Evolutionary conservation across 2,113 vertebrate species (phyloP).

Genomic region (Pygoscelis adeliae): DNA sequence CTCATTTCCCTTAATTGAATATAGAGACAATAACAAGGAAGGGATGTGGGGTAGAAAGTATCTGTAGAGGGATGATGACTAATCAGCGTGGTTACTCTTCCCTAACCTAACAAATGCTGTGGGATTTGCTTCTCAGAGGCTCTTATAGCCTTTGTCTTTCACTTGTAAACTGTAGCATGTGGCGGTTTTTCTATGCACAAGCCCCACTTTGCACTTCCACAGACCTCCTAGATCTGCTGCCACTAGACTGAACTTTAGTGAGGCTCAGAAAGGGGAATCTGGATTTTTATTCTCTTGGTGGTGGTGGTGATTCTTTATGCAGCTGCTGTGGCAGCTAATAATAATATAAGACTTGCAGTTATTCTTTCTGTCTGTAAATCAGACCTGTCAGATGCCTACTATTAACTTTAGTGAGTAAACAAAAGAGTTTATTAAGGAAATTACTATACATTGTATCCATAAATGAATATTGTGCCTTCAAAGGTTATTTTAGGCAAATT

Average conservation of each 20-base stretch:
- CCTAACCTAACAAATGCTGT: not conserved
- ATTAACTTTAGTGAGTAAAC: not conserved
- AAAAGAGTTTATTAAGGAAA: not conserved
- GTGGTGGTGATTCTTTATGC: not conserved
- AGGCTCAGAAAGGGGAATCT: not conserved
- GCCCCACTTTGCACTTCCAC: not conserved
- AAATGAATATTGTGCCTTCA: not conserved
- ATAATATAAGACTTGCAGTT: not conserved
- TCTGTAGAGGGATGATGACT: not conserved
- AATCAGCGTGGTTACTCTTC: not conserved
- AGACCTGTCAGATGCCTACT: not conserved
- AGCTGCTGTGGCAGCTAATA: not conserved
- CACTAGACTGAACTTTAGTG: not conserved
- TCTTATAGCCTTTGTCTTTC: not conserved
- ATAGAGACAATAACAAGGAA: not conserved
- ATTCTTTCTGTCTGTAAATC: not conserved
- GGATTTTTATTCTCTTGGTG: not conserved
- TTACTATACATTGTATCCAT: not conserved
- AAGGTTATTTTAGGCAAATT: not conserved
- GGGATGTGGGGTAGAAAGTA: not conserved
- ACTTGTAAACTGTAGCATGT: not conserved
- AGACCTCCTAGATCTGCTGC: not conserved
- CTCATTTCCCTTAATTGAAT: not conserved
- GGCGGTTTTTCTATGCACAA: not conserved
- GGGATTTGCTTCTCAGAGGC: not conserved